These are phyloP conservation scores for Altica lythri DNA, from an alignment of 2,888 invertebrate species.

Conservation along the genomic window DNA sequence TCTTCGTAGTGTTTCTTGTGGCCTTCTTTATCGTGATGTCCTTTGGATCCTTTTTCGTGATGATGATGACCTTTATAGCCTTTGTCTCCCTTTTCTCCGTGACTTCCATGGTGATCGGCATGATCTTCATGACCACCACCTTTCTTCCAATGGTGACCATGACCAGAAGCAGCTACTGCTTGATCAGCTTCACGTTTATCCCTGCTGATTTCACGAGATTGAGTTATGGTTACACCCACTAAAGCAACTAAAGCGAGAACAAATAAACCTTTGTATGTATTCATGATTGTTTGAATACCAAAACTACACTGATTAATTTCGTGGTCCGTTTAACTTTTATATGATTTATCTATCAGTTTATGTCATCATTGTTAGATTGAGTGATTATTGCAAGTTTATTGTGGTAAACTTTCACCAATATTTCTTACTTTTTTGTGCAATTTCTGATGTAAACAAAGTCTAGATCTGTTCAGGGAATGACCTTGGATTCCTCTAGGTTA, in stretches of 20 bases:
- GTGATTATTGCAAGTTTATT: constrained; percentile 54
- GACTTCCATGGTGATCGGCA: constrained; percentile 44
- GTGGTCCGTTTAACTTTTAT: constrained; percentile 45
- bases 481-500: too few relatives aligned
- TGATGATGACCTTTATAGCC: constrained; percentile 52
- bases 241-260: constrained; percentile 65
- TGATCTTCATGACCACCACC: constrained; percentile 49
- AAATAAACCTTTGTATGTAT: constrained; percentile 72
- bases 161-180: constrained; percentile 61
- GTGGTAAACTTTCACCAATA: constrained; percentile 52
- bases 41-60: constrained; percentile 50
- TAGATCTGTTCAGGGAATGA: too few relatives aligned
- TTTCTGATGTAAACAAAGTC: constrained; percentile 48
- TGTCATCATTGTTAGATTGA: constrained; percentile 42
- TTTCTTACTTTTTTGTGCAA: constrained; percentile 35
- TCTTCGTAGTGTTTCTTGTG: constrained; percentile 60
- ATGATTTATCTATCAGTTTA: constrained; percentile 45
- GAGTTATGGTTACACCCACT: constrained; percentile 55
- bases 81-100: constrained; percentile 52
- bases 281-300: constrained; percentile 42
- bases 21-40: constrained; percentile 57
- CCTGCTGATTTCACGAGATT: constrained; percentile 62
- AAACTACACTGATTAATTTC: constrained; percentile 12
- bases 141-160: constrained; percentile 34
- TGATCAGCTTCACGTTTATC: constrained; percentile 60